Evolutionary conservation across 2,888 invertebrate species (phyloP).

Genomic region (Nomada fucata): DNA sequence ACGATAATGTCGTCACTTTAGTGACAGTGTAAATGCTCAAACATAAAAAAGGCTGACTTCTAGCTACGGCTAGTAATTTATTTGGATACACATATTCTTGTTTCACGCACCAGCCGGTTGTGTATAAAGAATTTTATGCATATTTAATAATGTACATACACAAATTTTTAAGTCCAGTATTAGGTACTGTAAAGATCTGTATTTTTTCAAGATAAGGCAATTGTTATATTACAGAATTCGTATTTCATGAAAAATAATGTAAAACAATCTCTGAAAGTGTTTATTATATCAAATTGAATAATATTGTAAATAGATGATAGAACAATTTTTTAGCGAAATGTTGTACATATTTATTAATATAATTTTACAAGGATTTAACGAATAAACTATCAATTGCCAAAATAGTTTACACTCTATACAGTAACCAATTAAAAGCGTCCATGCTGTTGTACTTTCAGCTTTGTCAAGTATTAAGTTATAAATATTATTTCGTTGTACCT

Average conservation of each 20-base stretch:
- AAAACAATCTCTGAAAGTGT: constrained; percentile 22
- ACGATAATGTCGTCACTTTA: constrained; percentile 10
- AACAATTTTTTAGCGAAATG: constrained; percentile 10
- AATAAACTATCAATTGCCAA: constrained; percentile 20
- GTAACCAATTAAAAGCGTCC: neutral
- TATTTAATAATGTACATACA: constrained; percentile 11
- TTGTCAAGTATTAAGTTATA: neutral
- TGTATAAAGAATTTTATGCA: neutral
- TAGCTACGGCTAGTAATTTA: constrained; percentile 41
- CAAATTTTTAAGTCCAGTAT: constrained; percentile 30
- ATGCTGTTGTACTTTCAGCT: neutral
- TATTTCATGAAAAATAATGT: constrained; percentile 10
- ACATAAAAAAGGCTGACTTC: constrained; percentile 64
- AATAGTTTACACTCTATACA: constrained; percentile 5
- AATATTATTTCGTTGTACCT: constrained; percentile 24
- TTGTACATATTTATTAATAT: constrained; percentile 9
- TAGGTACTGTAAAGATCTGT: constrained; percentile 37
- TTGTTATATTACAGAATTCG: constrained; percentile 1
- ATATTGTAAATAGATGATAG: constrained; percentile 35
- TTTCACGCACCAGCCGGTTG: neutral
- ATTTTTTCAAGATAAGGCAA: neutral
- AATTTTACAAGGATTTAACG: neutral
- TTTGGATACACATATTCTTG: constrained; percentile 37
- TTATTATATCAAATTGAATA: constrained; percentile 13
- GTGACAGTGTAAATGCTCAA: constrained; percentile 22